Base-by-base conservation (phyloP, 2,113 vertebrate genomes). In the Perognathus longimembris region DNA sequence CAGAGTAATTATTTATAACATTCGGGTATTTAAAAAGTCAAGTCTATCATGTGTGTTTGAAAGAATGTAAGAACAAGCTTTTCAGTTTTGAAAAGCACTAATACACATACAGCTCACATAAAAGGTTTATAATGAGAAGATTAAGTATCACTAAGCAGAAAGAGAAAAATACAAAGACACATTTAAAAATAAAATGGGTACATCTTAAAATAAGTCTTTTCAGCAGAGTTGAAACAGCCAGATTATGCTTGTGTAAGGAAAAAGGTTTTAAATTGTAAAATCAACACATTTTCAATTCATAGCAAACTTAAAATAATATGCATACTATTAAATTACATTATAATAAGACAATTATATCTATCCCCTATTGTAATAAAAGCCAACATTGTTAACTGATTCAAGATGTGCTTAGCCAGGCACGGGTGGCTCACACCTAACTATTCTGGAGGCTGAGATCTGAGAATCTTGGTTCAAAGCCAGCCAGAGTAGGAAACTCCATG, bases 1-100 rank as follows among this genome's bases (percentile, higher is more conserved):
- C 30, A 74, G n/a, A 96, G 90, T 40, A 80, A 91, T 81, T 96
- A 94, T 92, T 96, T 97, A 50, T 89, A 88, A 95, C 57, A 45
- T 69, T 94, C 70, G 80, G 28, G 63, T 79, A 89, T 80, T 92
- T 63, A 91, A 94, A 96, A 93, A 92, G 50, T 78, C 6, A 54
- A 64, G 40, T 80, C 77, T 84, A 66, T 40, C 82, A 34, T 63
- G 79, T 18, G 17, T 92, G 34, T 96, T 96, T 82, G 87, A 92
- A 96, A 93, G 84, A 75, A 95, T 89, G 14, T 70, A 75, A 59
- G 64, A 95, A 70, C n/a, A 54, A 95, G 22, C 59, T 50, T 69
- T 95, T 90, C 83, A 15, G 36, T 54, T 86, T 2, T 69, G 91
- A 93, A 93, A 94, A 77, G 77, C 45, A 45, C 20, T 45, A 34